Conservation (phyloP, 2,888 invertebrate species). For the Acanthococcus lagerstroemiae region DNA sequence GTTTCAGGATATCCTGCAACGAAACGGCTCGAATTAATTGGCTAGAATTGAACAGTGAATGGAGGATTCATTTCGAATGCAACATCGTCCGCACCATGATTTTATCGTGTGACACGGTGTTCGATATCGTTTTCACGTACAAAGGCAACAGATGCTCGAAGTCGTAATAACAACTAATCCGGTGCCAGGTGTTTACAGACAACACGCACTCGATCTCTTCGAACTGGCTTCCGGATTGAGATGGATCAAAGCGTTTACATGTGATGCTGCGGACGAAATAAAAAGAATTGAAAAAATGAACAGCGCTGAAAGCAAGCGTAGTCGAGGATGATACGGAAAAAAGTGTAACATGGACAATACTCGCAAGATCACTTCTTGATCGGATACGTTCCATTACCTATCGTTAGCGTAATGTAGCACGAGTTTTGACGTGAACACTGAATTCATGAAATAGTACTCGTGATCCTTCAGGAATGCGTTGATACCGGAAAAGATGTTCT, state of each 20-base stretch:
- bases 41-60: background rate
- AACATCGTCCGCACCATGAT: slow-evolving; percentile 11
- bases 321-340: background rate
- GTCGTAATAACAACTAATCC: slow-evolving; percentile 25
- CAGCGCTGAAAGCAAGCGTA: background rate
- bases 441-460: slow-evolving; percentile 10
- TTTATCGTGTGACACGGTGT: slow-evolving; percentile 15
- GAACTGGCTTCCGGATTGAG: slow-evolving; percentile 1
- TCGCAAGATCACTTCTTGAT: background rate
- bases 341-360: too few relatives aligned
- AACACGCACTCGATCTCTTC: slow-evolving; percentile 5
- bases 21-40: background rate
- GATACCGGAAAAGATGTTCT: slow-evolving; percentile 5
- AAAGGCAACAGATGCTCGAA: slow-evolving; percentile 22
- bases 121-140: slow-evolving; percentile 17
- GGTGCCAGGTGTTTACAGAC: slow-evolving; percentile 6
- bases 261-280: background rate
- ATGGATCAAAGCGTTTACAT: slow-evolving; percentile 12
- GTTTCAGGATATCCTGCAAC: slow-evolving; percentile 17
- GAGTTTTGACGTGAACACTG: background rate
- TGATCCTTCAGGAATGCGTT: slow-evolving; percentile 5
- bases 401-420: slow-evolving; percentile 12
- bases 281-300: background rate
- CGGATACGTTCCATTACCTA: background rate
- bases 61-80: too few relatives aligned